Evolutionary conservation across 2,797 vertebrate genomes (phyloP).

Genomic region (Oceanodroma leucorhoa): DNA sequence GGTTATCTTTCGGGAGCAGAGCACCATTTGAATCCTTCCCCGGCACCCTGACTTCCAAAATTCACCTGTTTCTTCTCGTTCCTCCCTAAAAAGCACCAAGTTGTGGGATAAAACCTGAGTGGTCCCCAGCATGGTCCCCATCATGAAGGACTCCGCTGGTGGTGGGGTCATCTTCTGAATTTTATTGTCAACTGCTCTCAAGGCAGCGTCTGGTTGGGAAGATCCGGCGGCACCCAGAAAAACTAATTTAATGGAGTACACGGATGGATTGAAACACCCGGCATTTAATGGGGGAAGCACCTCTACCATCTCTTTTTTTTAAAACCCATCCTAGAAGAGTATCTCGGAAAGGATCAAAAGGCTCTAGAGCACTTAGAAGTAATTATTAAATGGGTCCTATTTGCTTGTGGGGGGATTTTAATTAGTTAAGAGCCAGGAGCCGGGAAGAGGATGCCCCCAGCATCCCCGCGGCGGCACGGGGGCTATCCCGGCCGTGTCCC

Average conservation of each 20-base stretch:
- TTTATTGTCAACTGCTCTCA: not conserved
- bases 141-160: not conserved
- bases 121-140: accelerated
- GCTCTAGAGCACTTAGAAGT: not conserved
- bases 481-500: accelerated
- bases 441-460: not conserved
- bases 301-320: not conserved
- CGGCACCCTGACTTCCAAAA: not conserved
- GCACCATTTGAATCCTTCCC: accelerated
- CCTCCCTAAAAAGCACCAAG: not conserved
- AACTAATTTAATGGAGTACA: not conserved
- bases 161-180: not conserved
- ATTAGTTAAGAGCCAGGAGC: not conserved
- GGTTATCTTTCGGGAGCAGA: not conserved
- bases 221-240: accelerated
- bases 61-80: not conserved
- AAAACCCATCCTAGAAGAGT: not conserved
- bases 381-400: not conserved
- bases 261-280: not conserved
- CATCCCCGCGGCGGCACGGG: not conserved
- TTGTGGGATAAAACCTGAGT: accelerated
- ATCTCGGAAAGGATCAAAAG: not conserved
- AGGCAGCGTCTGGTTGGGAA: not conserved
- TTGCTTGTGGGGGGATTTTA: not conserved
- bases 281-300: not conserved